Evolutionary conservation across 2,797 vertebrate species (phyloP), one percentile per base, ranked within the genome.

Genomic region (Varecia variegata): DNA sequence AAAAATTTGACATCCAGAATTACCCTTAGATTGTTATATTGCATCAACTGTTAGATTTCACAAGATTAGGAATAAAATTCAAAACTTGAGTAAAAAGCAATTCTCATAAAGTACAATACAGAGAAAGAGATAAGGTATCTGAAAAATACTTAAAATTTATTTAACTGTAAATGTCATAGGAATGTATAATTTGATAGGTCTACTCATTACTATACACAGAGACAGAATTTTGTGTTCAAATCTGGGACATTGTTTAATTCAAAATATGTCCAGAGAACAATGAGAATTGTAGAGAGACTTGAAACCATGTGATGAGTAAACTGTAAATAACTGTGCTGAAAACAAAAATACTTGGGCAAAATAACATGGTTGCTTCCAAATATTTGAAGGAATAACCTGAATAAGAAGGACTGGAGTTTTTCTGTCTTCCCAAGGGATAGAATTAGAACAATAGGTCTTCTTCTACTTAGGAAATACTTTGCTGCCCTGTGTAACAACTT

Each of bases 391-490:
- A 88, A 87, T 86, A 62, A 82, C 27, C 38, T 7, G 15, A 88
- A 79, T 45, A 76, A 90, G 40, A 32, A 3, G 38, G 56, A 86
- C n/a, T 32, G 6, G 3, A 15, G 5, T 14, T 93, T 43, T 73
- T 83, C 54, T 83, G 43, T 88, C 54, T 50, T 85, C 38, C 9
- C 67, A 25, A 52, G 68, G 38, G 38, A 86, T 9, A 93, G n/a
- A 80, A 77, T 85, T 71, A 71, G 80, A 90, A 90, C 47, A 95
- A 68, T n/a, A 94, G 40, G 20, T 12, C 40, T 73, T 94, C 90
- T 88, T 90, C 60, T 32, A 47, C 17, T 76, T 88, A 67, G 68
- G 62, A 74, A 95, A 74, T 56, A 50, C 25, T 87, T 77, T 82
- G 30, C 60, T 90, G 30, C 23, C 86, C 47, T 68, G 30, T 21